Evolutionary conservation across 2,113 vertebrate species (phyloP).

Genomic region (Lycaon pictus): DNA sequence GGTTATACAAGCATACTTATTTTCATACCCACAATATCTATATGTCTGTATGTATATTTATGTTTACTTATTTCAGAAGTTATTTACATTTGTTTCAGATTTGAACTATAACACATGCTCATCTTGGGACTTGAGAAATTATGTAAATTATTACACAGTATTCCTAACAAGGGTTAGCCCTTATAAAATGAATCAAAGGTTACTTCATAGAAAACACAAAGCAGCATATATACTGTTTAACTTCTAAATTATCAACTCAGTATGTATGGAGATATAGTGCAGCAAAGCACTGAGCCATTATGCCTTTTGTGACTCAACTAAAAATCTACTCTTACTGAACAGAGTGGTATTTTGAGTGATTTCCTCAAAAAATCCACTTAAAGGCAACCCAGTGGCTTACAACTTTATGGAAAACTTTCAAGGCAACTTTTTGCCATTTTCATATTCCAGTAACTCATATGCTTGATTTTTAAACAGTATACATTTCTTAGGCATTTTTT

Average conservation of each 20-base stretch:
- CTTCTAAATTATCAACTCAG: constrained; percentile 13
- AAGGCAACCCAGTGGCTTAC: not conserved
- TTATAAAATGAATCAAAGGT: constrained; percentile 10
- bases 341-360: not conserved
- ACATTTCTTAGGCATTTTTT: not conserved
- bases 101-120: constrained; percentile 30
- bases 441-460: not conserved
- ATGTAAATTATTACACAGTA: constrained; percentile 15
- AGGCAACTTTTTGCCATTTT: not conserved
- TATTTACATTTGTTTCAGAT: constrained; percentile 42
- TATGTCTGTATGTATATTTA: not conserved
- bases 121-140: constrained; percentile 29
- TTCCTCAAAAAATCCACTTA: constrained; percentile 43
- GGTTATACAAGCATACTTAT: not conserved
- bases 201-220: not conserved
- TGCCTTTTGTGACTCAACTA: not conserved
- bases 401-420: not conserved
- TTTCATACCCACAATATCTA: not conserved
- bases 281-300: not conserved
- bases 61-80: not conserved
- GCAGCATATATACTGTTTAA: not conserved
- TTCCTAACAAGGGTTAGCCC: constrained; percentile 17
- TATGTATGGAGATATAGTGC: not conserved
- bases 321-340: not conserved
- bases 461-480: not conserved